Base-by-base conservation (phyloP, 2,888 invertebrate genomes). In the Acanthoscelides obtectus region DNA sequence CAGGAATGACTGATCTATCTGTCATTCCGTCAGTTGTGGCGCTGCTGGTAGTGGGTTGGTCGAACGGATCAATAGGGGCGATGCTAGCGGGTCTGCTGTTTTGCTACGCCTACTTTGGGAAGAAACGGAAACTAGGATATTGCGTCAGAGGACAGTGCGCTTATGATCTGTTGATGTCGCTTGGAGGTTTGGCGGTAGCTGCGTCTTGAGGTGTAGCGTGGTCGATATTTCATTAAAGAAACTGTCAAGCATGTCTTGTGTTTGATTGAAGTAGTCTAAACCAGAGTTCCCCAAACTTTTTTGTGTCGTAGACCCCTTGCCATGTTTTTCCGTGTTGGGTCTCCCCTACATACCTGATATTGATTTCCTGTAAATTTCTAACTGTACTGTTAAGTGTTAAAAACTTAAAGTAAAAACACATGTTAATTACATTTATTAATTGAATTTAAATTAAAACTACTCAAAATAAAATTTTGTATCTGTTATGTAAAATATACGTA, bases 1-100 rank as follows among this genome's bases (percentile, higher is more conserved):
- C 76, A 70, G 80, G 79, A 70, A 68, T 80, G 19, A 77, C 77
- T 3, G 80, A 80, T 68, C 68, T 80, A 25, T 77, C 77, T 1
- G 64, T 79, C 12, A 21, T 66, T 1, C 66, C 22, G 21, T 21
- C 20, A 3, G 20, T 66, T 3, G 20, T 66, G 6, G 5, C 21
- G 5, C 20, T 66, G 66, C 5, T 66, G 66, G 20, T 66, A 12
- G 20, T 66, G 6, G 22, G 66, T 20, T 6, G 6, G 20, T 12
- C 22, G 20, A 6, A 66, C 12, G 12, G 22, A 2, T 21, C 20
- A 8, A 20, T 66, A 20, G 20, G 22, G 20, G 66, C 21, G 20
- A 19, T 66, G 20, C 21, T 22, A 8, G 66, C 66, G 66, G 66
- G 20, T 1, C 5, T 66, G 21, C 17, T 6, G 20, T 66, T 66